Evolutionary conservation across 1,140 invertebrate genomes (phyloP).

Genomic region (Psilanteris sp.): DNA sequence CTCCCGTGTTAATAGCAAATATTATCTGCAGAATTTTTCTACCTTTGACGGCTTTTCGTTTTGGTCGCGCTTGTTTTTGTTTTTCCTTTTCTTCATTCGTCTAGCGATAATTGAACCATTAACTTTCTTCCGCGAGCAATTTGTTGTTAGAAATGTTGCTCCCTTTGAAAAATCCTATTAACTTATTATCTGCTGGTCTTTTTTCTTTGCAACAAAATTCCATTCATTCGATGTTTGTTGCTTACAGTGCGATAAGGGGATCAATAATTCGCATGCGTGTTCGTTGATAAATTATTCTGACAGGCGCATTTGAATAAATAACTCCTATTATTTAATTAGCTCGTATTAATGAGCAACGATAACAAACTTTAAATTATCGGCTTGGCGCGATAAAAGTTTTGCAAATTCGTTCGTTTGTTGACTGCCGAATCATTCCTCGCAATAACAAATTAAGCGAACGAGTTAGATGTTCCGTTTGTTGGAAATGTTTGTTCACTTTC

Average conservation of each 20-base stretch:
- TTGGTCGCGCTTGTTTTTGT: slow-evolving; percentile 1
- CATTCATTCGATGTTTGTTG: slow-evolving; percentile 15
- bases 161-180: slow-evolving; percentile 23
- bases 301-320: slow-evolving; percentile 31
- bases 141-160: slow-evolving; percentile 14
- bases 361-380: slow-evolving; percentile 13
- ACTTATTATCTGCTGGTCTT: slow-evolving; percentile 13
- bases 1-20: slow-evolving; percentile 75
- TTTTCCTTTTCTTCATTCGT: background rate
- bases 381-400: slow-evolving; percentile 3
- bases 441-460: too few species aligned
- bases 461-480: too few species aligned
- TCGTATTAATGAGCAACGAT: slow-evolving; percentile 18
- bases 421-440: background rate
- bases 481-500: too few species aligned
- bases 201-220: slow-evolving; percentile 6
- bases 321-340: slow-evolving; percentile 48
- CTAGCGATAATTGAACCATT: slow-evolving; percentile 44
- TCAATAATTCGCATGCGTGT: slow-evolving; percentile 29
- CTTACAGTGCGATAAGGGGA: slow-evolving; percentile 39
- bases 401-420: slow-evolving; percentile 10
- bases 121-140: slow-evolving; percentile 22
- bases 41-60: slow-evolving; percentile 19
- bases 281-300: slow-evolving; percentile 21
- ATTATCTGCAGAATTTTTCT: slow-evolving; percentile 68